Base-by-base conservation (phyloP, 2,797 vertebrate species). In the Alosa sapidissima region DNA sequence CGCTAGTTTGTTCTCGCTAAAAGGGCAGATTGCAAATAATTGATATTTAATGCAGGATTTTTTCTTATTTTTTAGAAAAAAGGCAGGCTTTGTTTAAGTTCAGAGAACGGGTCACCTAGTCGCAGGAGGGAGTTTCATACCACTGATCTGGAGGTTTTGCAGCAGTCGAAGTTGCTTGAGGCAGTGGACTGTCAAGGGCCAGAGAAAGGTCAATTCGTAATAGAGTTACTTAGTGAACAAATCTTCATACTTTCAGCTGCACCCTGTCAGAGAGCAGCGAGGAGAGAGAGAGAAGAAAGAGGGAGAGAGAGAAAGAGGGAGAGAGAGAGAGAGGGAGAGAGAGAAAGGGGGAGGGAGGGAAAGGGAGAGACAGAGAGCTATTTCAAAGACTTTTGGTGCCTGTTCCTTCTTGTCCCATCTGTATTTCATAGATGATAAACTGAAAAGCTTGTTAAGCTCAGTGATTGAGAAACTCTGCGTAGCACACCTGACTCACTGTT, bases 161-260 rank as follows among this genome's bases (percentile, higher is more conserved):
- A 24, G 89, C 89, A 82, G 85, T 88, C 89, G 82, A 83, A 24
- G 78, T 78, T 58, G 87, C 87, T 89, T 81, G 68, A 84, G 91
- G 91, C 86, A 84, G 84, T 21, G 82, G 89, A 90, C 85, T 91
- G 92, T 93, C 91, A 91, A 90, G 86, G 90, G 91, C 91, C 91
- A 94, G 90, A 88, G 84, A 87, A 89, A 91, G 92, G 92, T 94
- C 93, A 93, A 45, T 88, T 87, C 89, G 84, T 86, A 89, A 91
- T 84, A 87, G 89, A 89, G 84, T 60, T 81, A 75, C 85, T 84
- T 84, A 88, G 85, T 93, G 91, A 92, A 92, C 85, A 89, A 89
- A 85, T 88, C 82, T 72, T 81, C 89, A 88, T 83, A 82, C 82
- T 89, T 81, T 88, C 87, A n/a, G 16, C 62, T 84, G 86, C 88